Evolutionary conservation across 1,140 invertebrate genomes (phyloP).

Genomic region (Geopemphigus sp.): DNA sequence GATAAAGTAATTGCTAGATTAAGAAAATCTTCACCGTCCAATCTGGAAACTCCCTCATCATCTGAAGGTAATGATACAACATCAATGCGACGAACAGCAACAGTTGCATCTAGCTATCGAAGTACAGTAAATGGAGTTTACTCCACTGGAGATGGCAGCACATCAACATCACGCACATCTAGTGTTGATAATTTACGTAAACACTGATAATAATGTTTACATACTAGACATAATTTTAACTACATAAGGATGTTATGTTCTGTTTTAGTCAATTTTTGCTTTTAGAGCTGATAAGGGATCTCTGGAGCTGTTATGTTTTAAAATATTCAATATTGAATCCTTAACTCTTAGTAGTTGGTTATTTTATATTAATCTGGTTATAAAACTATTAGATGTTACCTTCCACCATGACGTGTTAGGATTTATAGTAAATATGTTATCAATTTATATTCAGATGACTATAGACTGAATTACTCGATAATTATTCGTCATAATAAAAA

Average conservation of each 20-base stretch:
- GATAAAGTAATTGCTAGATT: constrained; percentile 62
- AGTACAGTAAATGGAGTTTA: constrained; percentile 52
- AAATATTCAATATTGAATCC: constrained; percentile 18
- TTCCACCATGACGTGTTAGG: constrained; percentile 17
- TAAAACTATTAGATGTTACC: constrained; percentile 19
- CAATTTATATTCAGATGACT: constrained; percentile 15
- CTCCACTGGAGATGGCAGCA: constrained; percentile 55
- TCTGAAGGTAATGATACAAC: constrained; percentile 54
- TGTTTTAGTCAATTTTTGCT: constrained; percentile 46
- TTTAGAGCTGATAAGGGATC: constrained; percentile 25
- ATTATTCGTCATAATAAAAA: constrained; percentile 11
- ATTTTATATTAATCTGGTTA: constrained; percentile 4
- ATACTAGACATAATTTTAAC: not conserved
- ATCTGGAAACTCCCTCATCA: constrained; percentile 57
- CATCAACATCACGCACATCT: constrained; percentile 60
- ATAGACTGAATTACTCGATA: constrained; percentile 36
- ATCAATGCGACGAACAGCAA: constrained; percentile 52
- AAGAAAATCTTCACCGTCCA: constrained; percentile 58
- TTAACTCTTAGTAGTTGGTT: constrained; percentile 38
- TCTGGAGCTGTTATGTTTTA: constrained; percentile 24
- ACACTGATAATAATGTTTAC: constrained; percentile 52
- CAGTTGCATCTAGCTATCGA: constrained; percentile 36
- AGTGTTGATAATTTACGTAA: constrained; percentile 62
- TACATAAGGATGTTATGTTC: constrained; percentile 3
- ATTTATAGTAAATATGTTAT: constrained; percentile 13